phyloP scores from a whole-genome alignment of 2,888 invertebrate genomes.

The Cantharis nigra region DNA sequence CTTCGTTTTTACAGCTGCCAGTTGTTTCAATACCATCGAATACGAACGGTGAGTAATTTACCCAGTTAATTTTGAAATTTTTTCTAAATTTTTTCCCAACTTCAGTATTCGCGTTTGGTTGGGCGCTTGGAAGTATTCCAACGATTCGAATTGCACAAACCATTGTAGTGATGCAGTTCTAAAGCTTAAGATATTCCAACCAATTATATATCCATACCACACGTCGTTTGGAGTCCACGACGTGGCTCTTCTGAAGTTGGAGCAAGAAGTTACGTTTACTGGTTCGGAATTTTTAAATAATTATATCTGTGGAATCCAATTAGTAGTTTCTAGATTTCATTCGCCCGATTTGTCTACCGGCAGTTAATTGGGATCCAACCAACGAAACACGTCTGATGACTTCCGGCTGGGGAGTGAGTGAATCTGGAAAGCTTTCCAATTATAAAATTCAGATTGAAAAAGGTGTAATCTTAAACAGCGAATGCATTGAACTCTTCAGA shows the following conservation, averaged over 20 bases:
- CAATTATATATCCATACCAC: conserved; percentile 50
- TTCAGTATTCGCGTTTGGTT: conserved; percentile 47
- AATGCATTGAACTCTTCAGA: not conserved
- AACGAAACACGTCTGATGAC: not conserved
- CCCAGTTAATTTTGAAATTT: not conserved
- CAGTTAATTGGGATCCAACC: not conserved
- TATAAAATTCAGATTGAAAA: not conserved
- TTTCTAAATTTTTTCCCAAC: not conserved
- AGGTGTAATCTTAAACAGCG: not conserved
- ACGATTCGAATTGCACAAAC: conserved; percentile 53
- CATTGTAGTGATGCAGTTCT: conserved; percentile 48
- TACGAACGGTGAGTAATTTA: not conserved
- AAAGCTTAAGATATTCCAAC: conserved; percentile 49
- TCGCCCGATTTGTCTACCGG: conserved; percentile 9
- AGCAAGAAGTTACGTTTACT: conserved; percentile 53
- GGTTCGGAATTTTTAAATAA: conserved; percentile 46
- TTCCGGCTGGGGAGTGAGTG: conserved; percentile 5
- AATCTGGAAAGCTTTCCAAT: not conserved
- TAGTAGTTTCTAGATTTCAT: conserved; percentile 3
- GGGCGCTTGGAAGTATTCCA: conserved; percentile 57
- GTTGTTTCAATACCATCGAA: conserved; percentile 41
- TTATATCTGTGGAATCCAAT: not conserved
- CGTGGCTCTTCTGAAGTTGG: conserved; percentile 57
- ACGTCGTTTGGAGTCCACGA: conserved; percentile 47
- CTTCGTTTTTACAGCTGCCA: conserved; percentile 56